phyloP scores from a whole-genome alignment of 2,797 vertebrate species.

The Coluber constrictor region DNA sequence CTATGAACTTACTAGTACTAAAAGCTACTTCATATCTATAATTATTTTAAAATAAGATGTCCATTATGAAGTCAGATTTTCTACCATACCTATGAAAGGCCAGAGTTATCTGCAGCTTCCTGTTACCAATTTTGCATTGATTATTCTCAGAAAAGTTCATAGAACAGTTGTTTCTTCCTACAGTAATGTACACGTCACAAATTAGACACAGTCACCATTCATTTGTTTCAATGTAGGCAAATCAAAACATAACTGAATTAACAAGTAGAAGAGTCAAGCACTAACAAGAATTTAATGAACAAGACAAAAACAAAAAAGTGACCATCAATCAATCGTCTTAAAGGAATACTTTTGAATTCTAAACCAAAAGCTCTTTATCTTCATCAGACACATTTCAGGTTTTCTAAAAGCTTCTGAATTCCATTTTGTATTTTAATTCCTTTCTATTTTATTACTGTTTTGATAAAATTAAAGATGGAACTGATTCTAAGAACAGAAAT shows the following conservation, averaged over 20 bases:
- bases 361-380: neutral
- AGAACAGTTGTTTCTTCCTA: neutral
- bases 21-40: neutral
- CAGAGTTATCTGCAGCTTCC: neutral
- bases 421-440: conserved; percentile 7
- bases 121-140: neutral
- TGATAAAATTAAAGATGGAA: neutral
- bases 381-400: conserved; percentile 22
- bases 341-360: conserved; percentile 10
- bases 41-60: neutral
- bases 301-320: neutral
- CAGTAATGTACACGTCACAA: neutral
- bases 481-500: neutral
- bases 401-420: conserved; percentile 7
- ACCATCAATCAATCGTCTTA: neutral
- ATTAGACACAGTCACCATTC: neutral
- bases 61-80: neutral
- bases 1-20: neutral
- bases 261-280: neutral
- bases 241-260: neutral
- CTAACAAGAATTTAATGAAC: neutral
- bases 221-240: neutral
- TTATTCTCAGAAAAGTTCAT: neutral
- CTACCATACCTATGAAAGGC: neutral
- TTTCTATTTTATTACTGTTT: conserved; percentile 1